Evolutionary conservation across 2,113 vertebrate genomes (phyloP), one percentile per base, ranked within the genome.

Genomic region (Microtus ochrogaster): DNA sequence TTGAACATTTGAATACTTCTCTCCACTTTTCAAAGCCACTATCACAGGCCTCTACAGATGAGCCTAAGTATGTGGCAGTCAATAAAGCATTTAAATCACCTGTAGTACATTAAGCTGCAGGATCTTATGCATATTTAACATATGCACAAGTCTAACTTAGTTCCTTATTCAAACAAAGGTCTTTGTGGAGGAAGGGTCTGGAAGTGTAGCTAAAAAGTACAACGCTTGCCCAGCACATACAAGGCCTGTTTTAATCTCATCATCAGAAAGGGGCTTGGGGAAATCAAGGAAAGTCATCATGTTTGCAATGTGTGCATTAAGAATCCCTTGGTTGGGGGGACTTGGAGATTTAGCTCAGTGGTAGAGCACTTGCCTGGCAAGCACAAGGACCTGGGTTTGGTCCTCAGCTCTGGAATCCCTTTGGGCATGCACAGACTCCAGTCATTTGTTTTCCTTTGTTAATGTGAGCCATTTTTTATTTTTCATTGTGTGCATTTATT

Each of bases 1-100:
- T 77, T 91, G 74, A 87, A 82, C 24, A 3, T 85, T 22, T 55
- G n/a, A 74, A 2, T 65, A 83, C 33, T 58, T 47, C 47, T 9
- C 24, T 12, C 77, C 22, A 68, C 41, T 77, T 65, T 41, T 91
- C 74, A 94, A 87, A 85, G 21, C 52, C 36, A 84, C 14, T 30
- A 11, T 39, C 24, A 16, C 2, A 41, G 12, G 16, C 11, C 3
- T 19, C 6, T 26, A 28, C 39, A 94, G n/a, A 86, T 78, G 39
- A 94, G 58, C n/a, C 33, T n/a, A 79, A 39, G 49, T 74, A 77
- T 5, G 0, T 61, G 41, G 19, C 41, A 92, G 79, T 22, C 73
- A 83, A 65, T 74, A 88, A 92, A 90, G 44, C 58, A 81, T 89
- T 96, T 78, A 90, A 41, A 85, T 26, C 85, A 85, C 52, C 22